These are phyloP conservation scores for Orthochromis malagaraziensis DNA, from an alignment of 2,113 vertebrate genomes.

Conservation along the genomic window DNA sequence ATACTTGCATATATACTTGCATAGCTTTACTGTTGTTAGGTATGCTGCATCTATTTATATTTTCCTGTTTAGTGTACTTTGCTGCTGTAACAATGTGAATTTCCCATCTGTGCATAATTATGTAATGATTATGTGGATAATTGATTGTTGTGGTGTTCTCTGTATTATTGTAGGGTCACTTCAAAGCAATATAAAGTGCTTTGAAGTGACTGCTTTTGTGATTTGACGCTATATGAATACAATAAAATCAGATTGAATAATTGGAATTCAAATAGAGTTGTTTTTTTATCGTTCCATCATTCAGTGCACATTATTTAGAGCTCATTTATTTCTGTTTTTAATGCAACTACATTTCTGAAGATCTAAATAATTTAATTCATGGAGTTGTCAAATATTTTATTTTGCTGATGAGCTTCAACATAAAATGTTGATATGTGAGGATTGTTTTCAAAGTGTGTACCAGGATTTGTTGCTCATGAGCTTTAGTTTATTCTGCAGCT, in stretches of 20 bases:
- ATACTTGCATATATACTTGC: background rate
- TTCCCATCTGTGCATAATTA: background rate
- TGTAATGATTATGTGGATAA: background rate
- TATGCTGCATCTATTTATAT: background rate
- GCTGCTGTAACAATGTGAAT: background rate
- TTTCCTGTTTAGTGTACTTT: background rate
- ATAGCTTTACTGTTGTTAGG: background rate
- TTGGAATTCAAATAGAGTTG: background rate
- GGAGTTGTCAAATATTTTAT: background rate
- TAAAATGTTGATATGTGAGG: background rate
- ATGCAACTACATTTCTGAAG: background rate
- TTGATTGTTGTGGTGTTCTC: background rate
- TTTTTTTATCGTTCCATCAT: background rate
- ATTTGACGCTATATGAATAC: background rate
- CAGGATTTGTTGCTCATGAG: constrained; percentile 40
- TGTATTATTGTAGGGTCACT: background rate
- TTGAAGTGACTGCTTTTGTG: background rate
- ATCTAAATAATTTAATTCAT: background rate
- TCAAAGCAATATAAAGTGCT: background rate
- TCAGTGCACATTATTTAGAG: background rate
- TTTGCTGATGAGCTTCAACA: background rate
- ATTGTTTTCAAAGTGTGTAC: constrained; percentile 28
- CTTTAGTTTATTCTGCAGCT: constrained; percentile 70
- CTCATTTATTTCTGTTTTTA: background rate
- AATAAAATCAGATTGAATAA: background rate